Base-by-base conservation (phyloP, 2,888 invertebrate species). In the Cetonia aurata region DNA sequence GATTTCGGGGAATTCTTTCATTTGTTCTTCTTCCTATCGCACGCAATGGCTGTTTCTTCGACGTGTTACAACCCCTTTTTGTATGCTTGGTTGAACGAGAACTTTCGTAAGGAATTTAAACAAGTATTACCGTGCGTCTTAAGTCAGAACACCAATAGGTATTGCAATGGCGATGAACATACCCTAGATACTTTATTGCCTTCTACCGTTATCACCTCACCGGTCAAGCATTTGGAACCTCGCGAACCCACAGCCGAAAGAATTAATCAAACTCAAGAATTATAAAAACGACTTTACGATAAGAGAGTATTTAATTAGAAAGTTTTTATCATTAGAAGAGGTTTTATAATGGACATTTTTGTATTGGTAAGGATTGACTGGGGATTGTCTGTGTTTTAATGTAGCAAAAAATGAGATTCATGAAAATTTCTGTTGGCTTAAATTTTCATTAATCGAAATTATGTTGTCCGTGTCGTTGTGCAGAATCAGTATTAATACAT, bases 41-140 rank as follows among this genome's bases (percentile, higher is more conserved):
- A 98, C 83, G 91, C 95, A 25, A 89, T 96, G 72, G 98, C 98
- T 31, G 97, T 98, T 95, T 95, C 96, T 68, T 96, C 96, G 59
- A 96, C 96, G 0, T 96, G 97, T 83, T 98, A 98, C 87, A 98
- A 98, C 84, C 97, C 97, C 0, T 96, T 98, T 81, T 89, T 98
- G 52, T 98, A 98, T 84, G 97, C 97, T 19, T 98, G 97, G 96
- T 91, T 98, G 86, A 99, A 98, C 85, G 97, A 97, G 78, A 95
- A 94, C 83, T 98, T 98, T 81, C 90, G 96, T 59, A 96, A 96
- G 83, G 96, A 97, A 83, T 96, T 97, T 83, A 95, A 93, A 81
- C 91, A 92, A 82, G 89, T 94, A 70, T 85, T 91, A 75, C 90
- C 90, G 6, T 90, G 90, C 78, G 89, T 90, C 52, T 74, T 79